Evolutionary conservation across 1,140 invertebrate species (phyloP), one percentile per base, ranked within the genome.

Genomic region (Ericerus pela): DNA sequence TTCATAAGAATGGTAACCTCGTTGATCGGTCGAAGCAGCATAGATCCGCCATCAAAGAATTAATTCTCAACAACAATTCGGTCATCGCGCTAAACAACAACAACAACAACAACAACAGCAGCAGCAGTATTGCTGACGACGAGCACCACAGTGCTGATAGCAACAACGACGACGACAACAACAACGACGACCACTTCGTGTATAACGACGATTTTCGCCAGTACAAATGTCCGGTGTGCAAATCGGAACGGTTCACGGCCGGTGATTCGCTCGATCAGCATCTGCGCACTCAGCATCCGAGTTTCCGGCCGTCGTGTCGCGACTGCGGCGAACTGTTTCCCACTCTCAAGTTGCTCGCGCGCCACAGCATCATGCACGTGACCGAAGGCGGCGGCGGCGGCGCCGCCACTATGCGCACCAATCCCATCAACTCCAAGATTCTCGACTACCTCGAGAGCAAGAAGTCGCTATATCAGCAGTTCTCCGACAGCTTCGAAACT

Each of bases 1-100:
- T 47, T 5, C 41, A 47, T 47, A 47, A 47, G 16, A 47, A 47
- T 47, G 41, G 41, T 47, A 47, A 47, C 41, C 3, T 47, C 11
- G 8, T 47, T 8, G 41, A 22, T 3, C 16, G 26, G 14, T 3
- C 41, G n/a, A n/a, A n/a, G n/a, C n/a, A n/a, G n/a, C n/a, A n/a
- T n/a, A 14, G 41, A 24, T 22, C 2, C 41, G 41, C 26, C 26
- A 24, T 24, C 41, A 4, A 24, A 24, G 41, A 47, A 47, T 24
- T 47, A 22, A 47, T 47, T 22, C 2, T 47, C 8, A 47, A 47
- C 26, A 47, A 47, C 16, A 47, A 47, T 47, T 47, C 41, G 41
- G 41, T 47, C 18, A 47, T 47, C 41, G 41, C 26, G n/a, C n/a
- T n/a, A n/a, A n/a, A n/a, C 20, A 24, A 47, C 10, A 47, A 47